These are phyloP conservation scores for Acanthaster planci DNA, from an alignment of 35 echinoderm and acorn worm species.

Conservation along the genomic window DNA sequence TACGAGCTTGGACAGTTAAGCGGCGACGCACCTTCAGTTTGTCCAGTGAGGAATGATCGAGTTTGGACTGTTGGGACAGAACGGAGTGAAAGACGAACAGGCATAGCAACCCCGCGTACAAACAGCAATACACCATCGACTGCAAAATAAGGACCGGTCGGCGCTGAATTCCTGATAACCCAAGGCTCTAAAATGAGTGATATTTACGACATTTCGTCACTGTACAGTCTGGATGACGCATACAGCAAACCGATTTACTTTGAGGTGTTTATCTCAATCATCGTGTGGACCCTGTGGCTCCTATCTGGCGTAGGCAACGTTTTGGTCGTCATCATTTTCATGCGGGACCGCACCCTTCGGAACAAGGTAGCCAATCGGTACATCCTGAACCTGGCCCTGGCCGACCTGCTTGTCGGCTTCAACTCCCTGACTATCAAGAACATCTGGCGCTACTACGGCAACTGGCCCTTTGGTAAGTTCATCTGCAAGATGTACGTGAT, in stretches of 20 bases:
- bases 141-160: too few relatives aligned
- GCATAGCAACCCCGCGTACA: too few relatives aligned
- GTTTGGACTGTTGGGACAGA: too few relatives aligned
- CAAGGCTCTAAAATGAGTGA: too few relatives aligned
- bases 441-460: constrained; percentile 25
- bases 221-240: neutral
- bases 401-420: constrained; percentile 44
- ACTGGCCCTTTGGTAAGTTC: constrained; percentile 53
- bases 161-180: too few relatives aligned
- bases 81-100: too few relatives aligned
- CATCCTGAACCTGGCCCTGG: constrained; percentile 48
- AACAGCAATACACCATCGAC: too few relatives aligned
- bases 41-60: too few relatives aligned
- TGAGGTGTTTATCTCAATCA: neutral
- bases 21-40: too few relatives aligned
- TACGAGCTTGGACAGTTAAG: too few relatives aligned
- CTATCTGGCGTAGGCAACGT: constrained; percentile 43
- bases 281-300: constrained; percentile 9
- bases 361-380: constrained; percentile 32
- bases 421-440: constrained; percentile 43
- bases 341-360: constrained; percentile 19
- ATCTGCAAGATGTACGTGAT: constrained; percentile 46
- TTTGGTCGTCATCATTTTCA: constrained; percentile 38
- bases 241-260: neutral
- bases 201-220: too few relatives aligned